Base-by-base conservation (phyloP, 2,888 invertebrate genomes). In the Mycalesis mineus region DNA sequence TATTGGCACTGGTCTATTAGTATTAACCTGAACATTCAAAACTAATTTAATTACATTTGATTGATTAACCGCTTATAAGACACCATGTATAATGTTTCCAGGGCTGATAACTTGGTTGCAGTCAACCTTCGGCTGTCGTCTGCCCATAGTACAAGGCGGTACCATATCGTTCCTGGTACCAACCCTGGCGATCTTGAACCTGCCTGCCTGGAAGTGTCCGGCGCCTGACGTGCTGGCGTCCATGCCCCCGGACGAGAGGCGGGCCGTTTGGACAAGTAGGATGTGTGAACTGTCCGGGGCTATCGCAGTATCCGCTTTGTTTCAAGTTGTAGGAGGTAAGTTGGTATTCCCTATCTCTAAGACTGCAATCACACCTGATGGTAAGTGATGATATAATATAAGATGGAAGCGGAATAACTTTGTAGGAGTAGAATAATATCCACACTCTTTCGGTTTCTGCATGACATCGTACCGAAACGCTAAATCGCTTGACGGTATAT, bases 221-320 rank as follows among this genome's bases (percentile, higher is more conserved):
- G 70, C 82, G 0, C 67, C 75, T 0, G 90, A 84, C 0, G 77
- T 82, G 13, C 71, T 95, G 17, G 76, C 80, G 0, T 82, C 88
- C 40, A 91, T 95, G 92, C 78, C 88, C 0, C 75, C 73, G 0
- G 91, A 84, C 1, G 90, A 92, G 59, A 88, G 92, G 14, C 88
- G 91, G 0, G 91, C 91, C 58, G 81, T 94, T 9, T 96, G 95
- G 96, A 94, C 93, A 74, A 80, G 88, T 28, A 86, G 95, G 62
- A 95, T 96, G 94, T 90, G 95, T 58, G 95, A 95, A 73, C 83
- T 96, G 17, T 96, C 95, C 0, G 96, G 96, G 0, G 95, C 96
- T 1, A 95, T 96, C 13, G 94, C 95, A 1, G 92, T 95, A 0
- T 92, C 96, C 0, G 94, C 96, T 0, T 67, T 95, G 42, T 92